Percentiles rank a stretch among this genome's conserved stretches.
These are phyloP conservation scores for Thomomys bottae DNA, from an alignment of 2,113 vertebrate genomes.

Conservation along the genomic window DNA sequence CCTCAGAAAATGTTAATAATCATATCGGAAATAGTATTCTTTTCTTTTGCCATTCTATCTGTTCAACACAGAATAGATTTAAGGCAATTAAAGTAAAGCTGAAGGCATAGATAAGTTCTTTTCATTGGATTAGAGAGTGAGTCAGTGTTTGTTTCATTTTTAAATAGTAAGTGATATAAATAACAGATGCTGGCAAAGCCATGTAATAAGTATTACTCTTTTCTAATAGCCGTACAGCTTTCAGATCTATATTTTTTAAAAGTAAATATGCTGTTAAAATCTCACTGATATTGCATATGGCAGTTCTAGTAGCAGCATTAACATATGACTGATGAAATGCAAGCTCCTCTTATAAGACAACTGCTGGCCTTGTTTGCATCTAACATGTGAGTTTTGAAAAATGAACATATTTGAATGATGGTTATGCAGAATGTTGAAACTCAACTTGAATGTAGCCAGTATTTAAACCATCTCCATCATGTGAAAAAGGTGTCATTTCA, in stretches of 20 bases:
- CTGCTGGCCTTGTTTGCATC: background rate
- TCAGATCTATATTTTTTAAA: background rate
- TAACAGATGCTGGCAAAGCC: background rate
- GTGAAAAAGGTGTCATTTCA: constrained; percentile 13
- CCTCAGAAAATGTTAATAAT: constrained; percentile 59
- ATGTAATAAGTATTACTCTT: background rate
- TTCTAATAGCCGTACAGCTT: constrained; percentile 4
- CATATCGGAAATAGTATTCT: constrained; percentile 39
- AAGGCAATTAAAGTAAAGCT: constrained; percentile 60
- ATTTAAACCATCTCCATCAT: background rate
- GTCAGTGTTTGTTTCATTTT: constrained; percentile 52
- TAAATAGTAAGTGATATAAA: constrained; percentile 9
- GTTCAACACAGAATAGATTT: constrained; percentile 59
- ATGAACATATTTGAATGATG: background rate
- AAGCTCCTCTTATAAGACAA: background rate
- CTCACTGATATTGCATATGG: background rate
- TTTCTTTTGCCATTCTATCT: constrained; percentile 47
- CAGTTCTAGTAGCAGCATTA: background rate
- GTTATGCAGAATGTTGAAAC: background rate
- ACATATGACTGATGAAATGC: constrained; percentile 3
- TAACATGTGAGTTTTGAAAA: background rate
- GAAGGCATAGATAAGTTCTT: constrained; percentile 44
- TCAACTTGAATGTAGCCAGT: background rate
- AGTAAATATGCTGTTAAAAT: background rate
- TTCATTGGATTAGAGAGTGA: constrained; percentile 54